A percentile compares a stretch with the other conserved stretches of the same genome.
Evolutionary conservation across 2,113 vertebrate species (phyloP).

Genomic region (Carollia perspicillata): DNA sequence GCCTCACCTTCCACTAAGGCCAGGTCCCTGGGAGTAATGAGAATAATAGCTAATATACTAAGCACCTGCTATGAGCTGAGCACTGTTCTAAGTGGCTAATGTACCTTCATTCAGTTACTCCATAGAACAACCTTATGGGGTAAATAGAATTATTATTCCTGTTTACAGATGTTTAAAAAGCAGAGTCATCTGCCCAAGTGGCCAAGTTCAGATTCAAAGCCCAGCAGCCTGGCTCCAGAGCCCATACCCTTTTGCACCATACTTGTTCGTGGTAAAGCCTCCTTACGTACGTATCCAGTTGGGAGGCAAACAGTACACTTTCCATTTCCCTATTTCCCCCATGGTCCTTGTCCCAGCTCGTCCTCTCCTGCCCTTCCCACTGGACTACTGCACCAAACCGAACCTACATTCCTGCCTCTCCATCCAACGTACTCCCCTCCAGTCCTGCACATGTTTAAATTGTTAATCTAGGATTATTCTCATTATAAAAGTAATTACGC

Average conservation of each 20-base stretch:
- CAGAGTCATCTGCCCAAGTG: neutral
- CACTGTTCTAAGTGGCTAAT: neutral
- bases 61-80: neutral
- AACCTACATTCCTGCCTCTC: neutral
- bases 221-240: neutral
- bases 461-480: neutral
- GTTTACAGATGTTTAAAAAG: neutral
- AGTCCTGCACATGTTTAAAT: neutral
- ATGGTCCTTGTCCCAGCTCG: neutral
- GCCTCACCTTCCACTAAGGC: neutral
- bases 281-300: neutral
- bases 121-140: neutral
- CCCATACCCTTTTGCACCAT: neutral
- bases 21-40: neutral
- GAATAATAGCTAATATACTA: neutral
- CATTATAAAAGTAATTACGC: neutral
- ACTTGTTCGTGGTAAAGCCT: neutral
- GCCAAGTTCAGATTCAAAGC: neutral
- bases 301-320: neutral
- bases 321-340: neutral
- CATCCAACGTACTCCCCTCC: neutral
- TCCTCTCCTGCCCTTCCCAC: neutral
- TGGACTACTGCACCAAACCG: neutral
- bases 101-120: neutral
- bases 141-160: neutral